These are phyloP conservation scores for Scomberomorus guttatus DNA, from an alignment of 2,797 vertebrate genomes.

Conservation along the genomic window DNA sequence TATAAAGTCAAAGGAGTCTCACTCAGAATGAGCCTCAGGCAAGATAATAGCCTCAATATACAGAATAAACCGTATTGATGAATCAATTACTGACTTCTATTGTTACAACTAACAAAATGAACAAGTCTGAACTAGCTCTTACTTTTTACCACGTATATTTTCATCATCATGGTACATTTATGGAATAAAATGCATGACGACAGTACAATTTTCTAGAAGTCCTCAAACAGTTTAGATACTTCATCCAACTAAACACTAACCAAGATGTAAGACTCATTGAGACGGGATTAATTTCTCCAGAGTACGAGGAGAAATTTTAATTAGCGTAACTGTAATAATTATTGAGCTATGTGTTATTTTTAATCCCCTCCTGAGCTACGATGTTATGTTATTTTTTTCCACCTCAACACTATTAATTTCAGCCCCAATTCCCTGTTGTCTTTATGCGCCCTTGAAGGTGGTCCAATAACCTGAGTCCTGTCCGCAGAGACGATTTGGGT, in stretches of 20 bases:
- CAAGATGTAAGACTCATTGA: background rate
- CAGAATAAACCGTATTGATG: too few species aligned
- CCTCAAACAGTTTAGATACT: background rate
- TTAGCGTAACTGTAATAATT: conserved; percentile 41
- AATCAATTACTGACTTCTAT: too few species aligned
- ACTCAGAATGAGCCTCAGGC: too few species aligned
- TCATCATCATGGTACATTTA: too few species aligned
- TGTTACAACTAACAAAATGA: too few species aligned
- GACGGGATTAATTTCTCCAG: conserved; percentile 37
- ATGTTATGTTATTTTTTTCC: background rate
- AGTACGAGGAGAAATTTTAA: conserved; percentile 11
- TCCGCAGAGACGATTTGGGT: conserved; percentile 49
- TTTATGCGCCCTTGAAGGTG: conserved; percentile 37
- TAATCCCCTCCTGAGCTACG: conserved; percentile 9
- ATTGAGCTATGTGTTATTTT: conserved; percentile 45
- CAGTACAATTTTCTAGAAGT: background rate
- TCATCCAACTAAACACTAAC: background rate
- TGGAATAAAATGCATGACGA: too few species aligned
- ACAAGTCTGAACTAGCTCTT: too few species aligned
- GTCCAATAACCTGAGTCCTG: conserved; percentile 37
- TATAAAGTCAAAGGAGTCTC: background rate
- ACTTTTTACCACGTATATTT: too few species aligned
- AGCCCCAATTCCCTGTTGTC: conserved; percentile 29
- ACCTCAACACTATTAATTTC: conserved; percentile 29
- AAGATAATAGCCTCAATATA: too few species aligned